Evolutionary conservation across 1,140 invertebrate genomes (phyloP), one percentile per base, ranked within the genome.

Genomic region (Marisa cornuarietis): DNA sequence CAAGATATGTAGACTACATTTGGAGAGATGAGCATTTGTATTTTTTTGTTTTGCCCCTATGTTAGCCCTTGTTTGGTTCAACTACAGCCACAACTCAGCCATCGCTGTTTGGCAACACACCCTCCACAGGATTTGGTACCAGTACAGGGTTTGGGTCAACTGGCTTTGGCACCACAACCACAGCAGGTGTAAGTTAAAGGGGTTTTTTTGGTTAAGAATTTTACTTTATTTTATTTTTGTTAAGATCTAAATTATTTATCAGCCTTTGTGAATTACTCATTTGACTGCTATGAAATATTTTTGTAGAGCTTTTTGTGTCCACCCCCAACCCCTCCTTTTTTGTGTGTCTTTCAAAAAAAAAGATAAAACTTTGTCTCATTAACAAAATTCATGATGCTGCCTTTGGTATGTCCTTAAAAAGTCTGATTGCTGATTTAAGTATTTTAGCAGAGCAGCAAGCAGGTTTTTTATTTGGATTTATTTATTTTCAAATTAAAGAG

Each of bases 111-210:
- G 88, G 85, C 82, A 79, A 93, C 62, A 90, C 92, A 1, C 92
- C 93, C 82, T 65, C 83, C 52, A 82, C 82, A 51, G 91, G 91
- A 0, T 93, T 94, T 84, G 93, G 94, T 79, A 90, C 92, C 26
- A 83, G 84, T 22, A 91, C 92, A 20, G 80, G 75, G 5, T 66
- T 66, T 54, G 62, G 26, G 26, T 73, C 71, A 9, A 78, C 65
- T 31, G 52, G 71, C 14, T 80, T 75, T 69, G 79, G 71, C 63
- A 62, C 71, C 26, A 66, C 73, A 16, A 51, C 61, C 6, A 42
- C 49, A 49, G 54, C 76, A 24, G 63, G 63, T n/a, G 76, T 77
- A 54, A 54, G 76, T 75, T 18, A n/a, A 6, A 13, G 31, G 2
- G 2, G 0, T 42, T 42, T 42, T 42, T 42, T 42, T 42, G 2